phyloP scores from a whole-genome alignment of 1,140 invertebrate genomes.

The Augochlora pura region DNA sequence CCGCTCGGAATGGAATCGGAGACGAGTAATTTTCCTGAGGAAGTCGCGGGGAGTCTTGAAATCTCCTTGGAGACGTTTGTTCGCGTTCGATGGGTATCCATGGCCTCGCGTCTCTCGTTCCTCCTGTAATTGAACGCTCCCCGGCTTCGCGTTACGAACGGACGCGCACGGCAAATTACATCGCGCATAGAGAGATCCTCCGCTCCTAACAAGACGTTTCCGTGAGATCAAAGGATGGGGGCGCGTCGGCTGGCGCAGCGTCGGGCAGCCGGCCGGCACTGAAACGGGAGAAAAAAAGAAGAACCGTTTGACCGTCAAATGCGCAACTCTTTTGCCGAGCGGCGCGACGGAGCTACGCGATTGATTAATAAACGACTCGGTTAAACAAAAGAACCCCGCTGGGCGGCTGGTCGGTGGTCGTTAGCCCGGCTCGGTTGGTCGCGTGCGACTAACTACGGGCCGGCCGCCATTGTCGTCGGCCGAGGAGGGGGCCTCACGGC shows the following conservation, averaged over 20 bases:
- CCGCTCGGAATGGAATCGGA: neutral
- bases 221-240: conserved; percentile 39
- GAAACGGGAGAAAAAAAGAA: neutral
- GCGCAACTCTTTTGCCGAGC: conserved; percentile 29
- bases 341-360: conserved; percentile 12
- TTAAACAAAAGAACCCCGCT: conserved; percentile 60
- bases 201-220: conserved; percentile 11
- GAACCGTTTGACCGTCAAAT: conserved; percentile 41
- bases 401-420: conserved; percentile 28
- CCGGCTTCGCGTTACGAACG: neutral
- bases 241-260: too few relatives aligned
- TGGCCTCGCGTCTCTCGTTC: neutral
- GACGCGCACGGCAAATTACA: conserved; percentile 10
- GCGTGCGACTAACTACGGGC: conserved; percentile 49
- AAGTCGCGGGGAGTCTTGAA: neutral
- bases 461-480: conserved; percentile 31
- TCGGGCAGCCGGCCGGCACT: too few relatives aligned
- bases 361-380: conserved; percentile 54
- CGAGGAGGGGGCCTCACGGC: conserved; percentile 11
- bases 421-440: conserved; percentile 28
- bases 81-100: neutral
- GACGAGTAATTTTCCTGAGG: neutral
- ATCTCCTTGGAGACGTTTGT: conserved; percentile 21
- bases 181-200: neutral
- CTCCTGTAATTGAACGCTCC: conserved; percentile 20